phyloP scores from a whole-genome alignment of 2,888 invertebrate species.

The Chloroclystis v-ata region DNA sequence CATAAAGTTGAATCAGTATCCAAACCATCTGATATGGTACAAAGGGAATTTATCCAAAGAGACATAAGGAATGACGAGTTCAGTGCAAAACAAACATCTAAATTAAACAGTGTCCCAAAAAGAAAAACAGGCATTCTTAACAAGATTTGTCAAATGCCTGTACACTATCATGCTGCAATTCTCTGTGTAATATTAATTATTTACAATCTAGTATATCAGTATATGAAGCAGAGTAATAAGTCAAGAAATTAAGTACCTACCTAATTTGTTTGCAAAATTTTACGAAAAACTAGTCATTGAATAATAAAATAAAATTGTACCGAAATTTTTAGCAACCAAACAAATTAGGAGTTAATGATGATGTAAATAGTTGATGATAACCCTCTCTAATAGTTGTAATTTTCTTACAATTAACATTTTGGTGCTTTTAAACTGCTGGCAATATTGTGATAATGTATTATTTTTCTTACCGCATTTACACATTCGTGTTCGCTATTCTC shows the following conservation, averaged over 20 bases:
- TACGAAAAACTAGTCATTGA: slow-evolving; percentile 64
- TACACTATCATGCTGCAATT: slow-evolving; percentile 74
- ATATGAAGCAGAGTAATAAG: slow-evolving; percentile 65
- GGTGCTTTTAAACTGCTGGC: slow-evolving; percentile 66
- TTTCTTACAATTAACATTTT: slow-evolving; percentile 56
- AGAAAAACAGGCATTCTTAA: slow-evolving; percentile 53
- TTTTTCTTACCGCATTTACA: too few relatives aligned
- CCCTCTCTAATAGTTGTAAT: slow-evolving; percentile 42
- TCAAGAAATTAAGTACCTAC: slow-evolving; percentile 13
- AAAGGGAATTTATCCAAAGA: slow-evolving; percentile 24
- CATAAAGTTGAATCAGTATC: slow-evolving; percentile 24
- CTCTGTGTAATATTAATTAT: slow-evolving; percentile 73
- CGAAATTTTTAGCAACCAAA: slow-evolving; percentile 1
- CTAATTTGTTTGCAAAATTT: slow-evolving; percentile 32
- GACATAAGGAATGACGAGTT: slow-evolving; percentile 23
- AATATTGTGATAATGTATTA: slow-evolving; percentile 61
- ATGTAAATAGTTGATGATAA: slow-evolving; percentile 68
- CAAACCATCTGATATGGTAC: slow-evolving; percentile 23
- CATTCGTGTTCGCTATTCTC: too few relatives aligned
- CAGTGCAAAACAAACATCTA: slow-evolving; percentile 33
- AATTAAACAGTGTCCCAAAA: slow-evolving; percentile 55
- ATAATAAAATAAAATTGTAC: slow-evolving; percentile 1
- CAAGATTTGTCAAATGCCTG: slow-evolving; percentile 68
- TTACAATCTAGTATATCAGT: slow-evolving; percentile 74
- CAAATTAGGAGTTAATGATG: slow-evolving; percentile 32